These are phyloP conservation scores for Falco concolor DNA, from an alignment of 2,797 vertebrate species.

Conservation along the genomic window DNA sequence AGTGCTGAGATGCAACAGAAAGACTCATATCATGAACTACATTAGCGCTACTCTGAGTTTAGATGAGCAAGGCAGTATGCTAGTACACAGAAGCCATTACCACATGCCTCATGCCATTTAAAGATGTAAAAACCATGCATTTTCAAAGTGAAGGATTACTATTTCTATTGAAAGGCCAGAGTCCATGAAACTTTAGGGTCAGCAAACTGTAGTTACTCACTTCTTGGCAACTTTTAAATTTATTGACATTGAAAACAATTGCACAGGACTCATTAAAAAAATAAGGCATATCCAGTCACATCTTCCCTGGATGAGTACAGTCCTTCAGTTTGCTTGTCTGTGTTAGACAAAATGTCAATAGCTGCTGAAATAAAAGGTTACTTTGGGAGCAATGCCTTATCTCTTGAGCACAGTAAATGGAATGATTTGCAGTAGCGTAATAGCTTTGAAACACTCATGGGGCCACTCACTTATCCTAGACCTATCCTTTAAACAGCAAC, in stretches of 20 bases:
- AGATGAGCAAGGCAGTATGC: not conserved
- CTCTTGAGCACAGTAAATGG: not conserved
- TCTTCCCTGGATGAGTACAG: not conserved
- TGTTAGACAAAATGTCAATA: not conserved
- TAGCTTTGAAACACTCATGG: fast-evolving
- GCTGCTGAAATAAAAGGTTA: not conserved
- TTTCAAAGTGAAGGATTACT: not conserved
- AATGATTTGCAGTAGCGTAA: not conserved
- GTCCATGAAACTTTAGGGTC: not conserved
- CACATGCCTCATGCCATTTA: not conserved
- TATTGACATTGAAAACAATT: not conserved
- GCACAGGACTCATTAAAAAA: not conserved
- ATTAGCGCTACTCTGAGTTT: fast-evolving
- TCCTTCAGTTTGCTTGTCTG: not conserved
- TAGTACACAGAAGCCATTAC: not conserved
- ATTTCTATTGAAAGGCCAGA: not conserved
- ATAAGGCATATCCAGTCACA: not conserved
- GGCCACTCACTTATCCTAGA: not conserved
- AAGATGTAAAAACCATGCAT: not conserved
- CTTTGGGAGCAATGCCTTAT: not conserved
- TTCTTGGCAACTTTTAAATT: not conserved
- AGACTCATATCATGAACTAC: not conserved
- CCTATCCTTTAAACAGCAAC: not conserved
- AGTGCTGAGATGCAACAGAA: not conserved
- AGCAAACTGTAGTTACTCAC: not conserved